Conservation (phyloP, 1,140 invertebrate species). For the Drosophila fuyamai region DNA sequence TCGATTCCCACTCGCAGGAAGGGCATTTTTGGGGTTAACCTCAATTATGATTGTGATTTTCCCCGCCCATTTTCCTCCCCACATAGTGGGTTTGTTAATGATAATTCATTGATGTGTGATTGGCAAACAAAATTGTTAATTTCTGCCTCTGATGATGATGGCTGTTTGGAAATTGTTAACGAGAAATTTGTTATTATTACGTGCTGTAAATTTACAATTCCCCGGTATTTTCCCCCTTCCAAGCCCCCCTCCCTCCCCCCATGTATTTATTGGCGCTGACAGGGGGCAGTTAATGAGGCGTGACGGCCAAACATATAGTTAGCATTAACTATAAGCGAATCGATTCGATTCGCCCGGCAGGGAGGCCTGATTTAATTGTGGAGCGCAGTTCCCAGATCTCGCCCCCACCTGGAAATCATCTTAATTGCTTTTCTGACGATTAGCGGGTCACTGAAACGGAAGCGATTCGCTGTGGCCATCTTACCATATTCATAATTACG, state of each 20-base stretch:
- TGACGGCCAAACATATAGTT: conserved; percentile 44
- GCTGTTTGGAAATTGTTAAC: conserved; percentile 34
- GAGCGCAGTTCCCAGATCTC: conserved; percentile 21
- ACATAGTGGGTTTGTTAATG: conserved; percentile 33
- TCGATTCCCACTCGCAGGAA: not conserved
- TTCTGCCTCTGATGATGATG: conserved; percentile 19
- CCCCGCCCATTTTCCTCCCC: conserved; percentile 1
- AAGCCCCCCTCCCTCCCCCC: not conserved
- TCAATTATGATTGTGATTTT: conserved; percentile 43
- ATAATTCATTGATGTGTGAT: conserved; percentile 52
- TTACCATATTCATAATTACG: conserved; percentile 22
- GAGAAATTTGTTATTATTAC: conserved; percentile 49
- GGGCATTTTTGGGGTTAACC: conserved; percentile 24
- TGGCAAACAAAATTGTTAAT: conserved; percentile 53
- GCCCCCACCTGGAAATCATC: conserved; percentile 26
- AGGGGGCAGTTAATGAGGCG: conserved; percentile 40
- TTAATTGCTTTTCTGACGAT: conserved; percentile 38
- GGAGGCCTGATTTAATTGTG: conserved; percentile 25
- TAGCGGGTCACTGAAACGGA: conserved; percentile 30
- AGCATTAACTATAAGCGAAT: conserved; percentile 27
- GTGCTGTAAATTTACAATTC: conserved; percentile 50
- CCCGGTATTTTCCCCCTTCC: not conserved
- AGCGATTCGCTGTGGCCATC: conserved; percentile 18
- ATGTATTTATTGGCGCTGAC: conserved; percentile 16
- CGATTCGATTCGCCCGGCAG: conserved; percentile 8